Conservation (phyloP, 2,797 vertebrate genomes). For the Sebastes trivittatus region DNA sequence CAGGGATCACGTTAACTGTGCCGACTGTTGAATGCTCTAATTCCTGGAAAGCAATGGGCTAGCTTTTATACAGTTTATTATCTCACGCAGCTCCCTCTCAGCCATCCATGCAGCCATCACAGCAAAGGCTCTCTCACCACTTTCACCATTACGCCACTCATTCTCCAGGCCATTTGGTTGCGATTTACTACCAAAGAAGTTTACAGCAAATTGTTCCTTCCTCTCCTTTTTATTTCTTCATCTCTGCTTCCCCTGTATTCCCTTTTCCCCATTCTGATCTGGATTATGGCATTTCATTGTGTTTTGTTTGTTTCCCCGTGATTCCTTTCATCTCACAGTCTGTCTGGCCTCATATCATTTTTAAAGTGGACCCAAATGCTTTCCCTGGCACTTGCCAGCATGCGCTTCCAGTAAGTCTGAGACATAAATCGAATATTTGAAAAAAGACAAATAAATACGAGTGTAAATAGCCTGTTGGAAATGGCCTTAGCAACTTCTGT, state of each 20-base stretch:
- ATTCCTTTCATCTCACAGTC: constrained; percentile 83
- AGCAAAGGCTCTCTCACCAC: constrained; percentile 72
- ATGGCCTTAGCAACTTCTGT: constrained; percentile 75
- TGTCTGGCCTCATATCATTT: constrained; percentile 85
- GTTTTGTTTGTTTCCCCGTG: constrained; percentile 83
- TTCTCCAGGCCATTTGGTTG: constrained; percentile 79
- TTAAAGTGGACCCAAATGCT: constrained; percentile 87
- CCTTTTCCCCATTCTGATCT: constrained; percentile 72
- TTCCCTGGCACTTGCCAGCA: constrained; percentile 75
- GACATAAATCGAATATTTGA: constrained; percentile 82
- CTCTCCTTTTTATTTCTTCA: constrained; percentile 58
- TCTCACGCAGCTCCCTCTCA: constrained; percentile 66
- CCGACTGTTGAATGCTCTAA: constrained; percentile 48
- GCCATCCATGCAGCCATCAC: constrained; percentile 70
- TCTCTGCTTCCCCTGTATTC: constrained; percentile 55
- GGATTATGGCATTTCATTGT: constrained; percentile 82
- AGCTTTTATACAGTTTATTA: constrained; percentile 68
- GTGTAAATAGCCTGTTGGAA: constrained; percentile 80
- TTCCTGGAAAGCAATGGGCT: constrained; percentile 72
- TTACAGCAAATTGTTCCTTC: constrained; percentile 79
- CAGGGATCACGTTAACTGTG: constrained; percentile 46
- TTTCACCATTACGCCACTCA: constrained; percentile 67
- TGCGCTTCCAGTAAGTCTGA: constrained; percentile 84
- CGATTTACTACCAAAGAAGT: constrained; percentile 80
- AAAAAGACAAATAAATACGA: constrained; percentile 83